These are phyloP conservation scores for Belgica antarctica DNA, from an alignment of 2,888 invertebrate species.

Conservation along the genomic window DNA sequence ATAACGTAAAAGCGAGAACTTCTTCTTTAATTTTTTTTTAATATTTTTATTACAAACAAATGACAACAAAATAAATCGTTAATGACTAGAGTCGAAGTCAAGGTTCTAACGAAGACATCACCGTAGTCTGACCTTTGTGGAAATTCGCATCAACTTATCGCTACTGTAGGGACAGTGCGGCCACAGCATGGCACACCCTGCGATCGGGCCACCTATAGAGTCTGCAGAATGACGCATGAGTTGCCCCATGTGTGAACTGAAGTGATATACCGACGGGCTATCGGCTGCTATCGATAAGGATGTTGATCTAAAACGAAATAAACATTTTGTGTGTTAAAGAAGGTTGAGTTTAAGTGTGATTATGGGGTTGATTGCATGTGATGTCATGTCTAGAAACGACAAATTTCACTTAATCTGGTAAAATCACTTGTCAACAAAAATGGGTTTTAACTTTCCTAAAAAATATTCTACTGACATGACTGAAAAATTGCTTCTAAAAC, in stretches of 20 bases:
- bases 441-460: no score
- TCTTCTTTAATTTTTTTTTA: neutral
- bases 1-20: neutral
- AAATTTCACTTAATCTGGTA: no score
- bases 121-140: constrained; percentile 49
- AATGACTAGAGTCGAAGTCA: constrained; percentile 45
- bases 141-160: constrained; percentile 50
- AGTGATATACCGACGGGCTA: constrained; percentile 55
- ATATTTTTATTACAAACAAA: neutral
- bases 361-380: no score
- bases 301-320: constrained; percentile 50
- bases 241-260: constrained; percentile 56
- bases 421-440: no score
- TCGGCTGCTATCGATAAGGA: constrained; percentile 55
- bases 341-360: no score
- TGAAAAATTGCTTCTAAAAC: no score
- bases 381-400: no score
- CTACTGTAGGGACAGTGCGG: constrained; percentile 55
- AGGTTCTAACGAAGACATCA: constrained; percentile 46
- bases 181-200: constrained; percentile 54
- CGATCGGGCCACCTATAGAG: constrained; percentile 50
- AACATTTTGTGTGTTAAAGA: no score
- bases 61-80: constrained; percentile 11
- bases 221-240: constrained; percentile 53
- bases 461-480: no score